These are phyloP conservation scores for Salpingus planirostris DNA, from an alignment of 2,888 invertebrate species.

Conservation along the genomic window DNA sequence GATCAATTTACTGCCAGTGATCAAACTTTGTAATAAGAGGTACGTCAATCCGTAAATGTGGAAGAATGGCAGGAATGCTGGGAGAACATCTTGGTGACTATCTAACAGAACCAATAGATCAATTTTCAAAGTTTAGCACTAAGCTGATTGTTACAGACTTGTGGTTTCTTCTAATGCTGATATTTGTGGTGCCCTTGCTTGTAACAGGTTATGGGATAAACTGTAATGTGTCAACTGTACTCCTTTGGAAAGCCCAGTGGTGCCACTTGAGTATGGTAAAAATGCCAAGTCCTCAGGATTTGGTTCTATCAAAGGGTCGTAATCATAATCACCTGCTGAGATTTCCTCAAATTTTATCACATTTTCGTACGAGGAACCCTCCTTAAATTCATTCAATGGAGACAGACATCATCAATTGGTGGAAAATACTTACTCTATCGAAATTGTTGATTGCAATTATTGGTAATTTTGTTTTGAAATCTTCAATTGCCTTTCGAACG, in stretches of 20 bases:
- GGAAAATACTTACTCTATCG: background rate
- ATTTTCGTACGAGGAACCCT: background rate
- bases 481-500: background rate
- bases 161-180: too few species aligned
- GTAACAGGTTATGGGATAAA: slow-evolving; percentile 7
- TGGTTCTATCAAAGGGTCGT: too few species aligned
- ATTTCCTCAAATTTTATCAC: background rate
- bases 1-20: slow-evolving; percentile 39
- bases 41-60: slow-evolving; percentile 46
- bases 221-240: slow-evolving; percentile 53
- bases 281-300: slow-evolving; percentile 52
- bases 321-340: background rate
- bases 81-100: slow-evolving; percentile 33
- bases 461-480: background rate
- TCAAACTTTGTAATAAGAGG: slow-evolving; percentile 35
- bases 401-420: background rate
- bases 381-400: background rate
- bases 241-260: slow-evolving; percentile 75
- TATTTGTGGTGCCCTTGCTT: slow-evolving; percentile 7
- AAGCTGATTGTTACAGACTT: too few species aligned
- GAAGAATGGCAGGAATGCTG: slow-evolving; percentile 43
- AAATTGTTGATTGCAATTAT: slow-evolving; percentile 54
- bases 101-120: too few species aligned
- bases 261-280: slow-evolving; percentile 79
- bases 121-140: too few species aligned